A percentile compares a stretch with the other conserved stretches of the same genome.
Evolutionary conservation across 2,888 invertebrate genomes (phyloP).

Genomic region (Lamellibrachia satsuma): DNA sequence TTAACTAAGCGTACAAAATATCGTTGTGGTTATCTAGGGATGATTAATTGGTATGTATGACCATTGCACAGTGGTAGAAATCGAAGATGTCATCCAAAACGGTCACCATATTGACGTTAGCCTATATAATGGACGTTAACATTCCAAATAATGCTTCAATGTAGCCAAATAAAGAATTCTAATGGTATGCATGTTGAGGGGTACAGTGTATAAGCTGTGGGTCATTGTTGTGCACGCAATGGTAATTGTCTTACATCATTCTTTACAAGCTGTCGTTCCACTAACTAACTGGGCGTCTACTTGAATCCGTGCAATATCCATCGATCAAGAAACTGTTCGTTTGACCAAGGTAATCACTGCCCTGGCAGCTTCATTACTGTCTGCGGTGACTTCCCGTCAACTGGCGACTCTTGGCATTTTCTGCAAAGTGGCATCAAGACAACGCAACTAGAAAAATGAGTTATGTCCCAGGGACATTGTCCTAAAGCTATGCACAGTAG

Average conservation of each 20-base stretch:
- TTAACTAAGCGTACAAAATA: no score
- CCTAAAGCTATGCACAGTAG: neutral
- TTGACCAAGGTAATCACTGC: neutral
- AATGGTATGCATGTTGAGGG: no score
- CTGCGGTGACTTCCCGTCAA: neutral
- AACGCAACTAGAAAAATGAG: neutral
- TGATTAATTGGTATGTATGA: no score
- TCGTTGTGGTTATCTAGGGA: no score
- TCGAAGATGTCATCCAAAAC: no score
- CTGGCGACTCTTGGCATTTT: neutral
- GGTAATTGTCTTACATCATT: neutral
- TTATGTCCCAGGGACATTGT: neutral
- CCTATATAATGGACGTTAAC: no score
- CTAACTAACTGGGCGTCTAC: neutral
- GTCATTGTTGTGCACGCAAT: no score
- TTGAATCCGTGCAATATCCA: neutral
- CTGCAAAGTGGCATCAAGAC: neutral
- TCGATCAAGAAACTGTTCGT: neutral
- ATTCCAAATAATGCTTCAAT: no score
- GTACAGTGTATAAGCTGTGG: no score
- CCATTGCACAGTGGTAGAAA: no score
- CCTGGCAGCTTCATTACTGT: neutral
- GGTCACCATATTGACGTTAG: no score
- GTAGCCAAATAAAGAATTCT: no score
- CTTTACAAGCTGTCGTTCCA: neutral